Evolutionary conservation across 2,888 invertebrate genomes (phyloP).

Genomic region (Aleiodes testaceus): DNA sequence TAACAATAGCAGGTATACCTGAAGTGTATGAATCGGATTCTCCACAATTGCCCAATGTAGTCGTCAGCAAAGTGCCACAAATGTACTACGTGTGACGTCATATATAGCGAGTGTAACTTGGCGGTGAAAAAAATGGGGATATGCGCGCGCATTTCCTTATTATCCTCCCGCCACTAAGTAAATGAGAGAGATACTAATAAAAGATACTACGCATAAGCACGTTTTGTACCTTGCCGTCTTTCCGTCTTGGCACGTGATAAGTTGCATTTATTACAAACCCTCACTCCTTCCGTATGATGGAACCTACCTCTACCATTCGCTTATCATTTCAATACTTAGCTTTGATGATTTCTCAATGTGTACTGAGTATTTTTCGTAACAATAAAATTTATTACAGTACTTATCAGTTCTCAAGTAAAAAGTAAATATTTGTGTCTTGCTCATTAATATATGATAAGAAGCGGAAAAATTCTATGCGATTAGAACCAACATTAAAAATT

Average conservation of each 20-base stretch:
- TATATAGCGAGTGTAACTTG: conserved; percentile 65
- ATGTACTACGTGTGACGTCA: conserved; percentile 69
- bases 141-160: conserved; percentile 65
- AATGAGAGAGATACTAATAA: background rate
- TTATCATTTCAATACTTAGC: too few species aligned
- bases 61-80: conserved; percentile 65
- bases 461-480: conserved; percentile 20
- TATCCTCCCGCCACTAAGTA: conserved; percentile 34
- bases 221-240: background rate
- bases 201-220: background rate
- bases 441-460: background rate
- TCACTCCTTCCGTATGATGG: too few species aligned
- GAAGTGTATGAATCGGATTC: conserved; percentile 48
- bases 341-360: background rate
- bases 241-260: conserved; percentile 20
- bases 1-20: conserved; percentile 2
- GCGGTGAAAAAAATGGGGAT: conserved; percentile 61
- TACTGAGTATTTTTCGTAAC: background rate
- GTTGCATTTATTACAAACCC: conserved; percentile 1
- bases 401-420: background rate
- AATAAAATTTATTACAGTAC: background rate
- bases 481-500: conserved; percentile 38
- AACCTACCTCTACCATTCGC: too few species aligned
- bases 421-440: too few species aligned
- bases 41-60: conserved; percentile 62